Evolutionary conservation across 2,888 invertebrate species (phyloP), one percentile per base, ranked within the genome.

Genomic region (Stenotaenia linearis): DNA sequence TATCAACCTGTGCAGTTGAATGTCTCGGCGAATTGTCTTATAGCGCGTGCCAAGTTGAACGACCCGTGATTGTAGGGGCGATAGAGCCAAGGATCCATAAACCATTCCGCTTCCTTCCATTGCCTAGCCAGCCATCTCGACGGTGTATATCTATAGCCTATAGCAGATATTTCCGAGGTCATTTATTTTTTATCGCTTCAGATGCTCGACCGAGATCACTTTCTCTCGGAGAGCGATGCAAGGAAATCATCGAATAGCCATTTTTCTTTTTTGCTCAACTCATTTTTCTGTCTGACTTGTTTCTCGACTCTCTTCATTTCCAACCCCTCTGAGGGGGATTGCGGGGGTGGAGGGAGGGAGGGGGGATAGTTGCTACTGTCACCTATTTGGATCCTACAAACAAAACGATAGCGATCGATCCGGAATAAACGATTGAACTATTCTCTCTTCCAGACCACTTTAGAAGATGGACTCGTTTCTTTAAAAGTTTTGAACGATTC

Each of bases 101-200:
- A 56, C 56, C 56, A 56, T 56, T 56, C 21, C 56, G n/a, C 56
- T 56, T 23, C 56, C 56, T n/a, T 56, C 56, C 56, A 56, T 56
- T 56, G 56, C 56, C 56, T 56, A 56, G 56, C 56, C 56, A 56
- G 56, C 56, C 56, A 56, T 56, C 56, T 56, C 56, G 56, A 18
- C 56, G 56, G 56, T 56, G 56, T 56, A 56, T 56, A 56, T 56
- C 56, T 56, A 56, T 56, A 56, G 56, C 56, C 21, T 56, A 56
- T 56, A 56, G 56, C 56, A 56, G 56, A 56, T 56, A 56, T 56
- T 56, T 56, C 56, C 56, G 56, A 56, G 56, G 56, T 56, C 56
- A 56, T 56, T 56, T 56, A 56, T 56, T 56, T 56, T 56, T 56
- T 56, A 56, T 56, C 56, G 56, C 56, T 56, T 56, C 21, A 56